Evolutionary conservation across 2,888 invertebrate species (phyloP).

Genomic region (Argyresthia albistria): DNA sequence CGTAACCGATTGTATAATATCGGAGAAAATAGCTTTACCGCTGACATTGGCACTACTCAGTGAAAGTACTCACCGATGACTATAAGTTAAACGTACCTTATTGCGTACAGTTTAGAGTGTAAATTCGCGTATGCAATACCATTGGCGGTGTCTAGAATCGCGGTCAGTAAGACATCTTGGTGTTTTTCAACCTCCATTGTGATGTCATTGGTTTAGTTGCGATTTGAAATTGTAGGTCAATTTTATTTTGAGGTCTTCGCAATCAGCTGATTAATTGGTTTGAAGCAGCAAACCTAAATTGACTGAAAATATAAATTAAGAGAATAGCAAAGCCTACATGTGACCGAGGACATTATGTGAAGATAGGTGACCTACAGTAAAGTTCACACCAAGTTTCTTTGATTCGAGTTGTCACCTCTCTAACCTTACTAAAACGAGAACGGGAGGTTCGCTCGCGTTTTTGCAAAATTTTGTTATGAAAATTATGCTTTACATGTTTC

Average conservation of each 20-base stretch:
- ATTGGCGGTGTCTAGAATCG: background rate
- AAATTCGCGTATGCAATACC: background rate
- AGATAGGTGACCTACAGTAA: no score
- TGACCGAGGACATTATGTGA: no score
- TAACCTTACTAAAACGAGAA: no score
- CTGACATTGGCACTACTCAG: conserved; percentile 65
- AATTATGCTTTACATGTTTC: no score
- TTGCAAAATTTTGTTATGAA: no score
- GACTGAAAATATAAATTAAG: no score
- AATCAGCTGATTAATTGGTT: no score
- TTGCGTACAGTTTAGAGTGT: background rate
- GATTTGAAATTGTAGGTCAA: background rate
- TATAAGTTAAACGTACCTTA: background rate
- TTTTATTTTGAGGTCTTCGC: background rate
- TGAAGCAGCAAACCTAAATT: no score
- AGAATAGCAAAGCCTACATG: no score
- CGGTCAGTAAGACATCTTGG: background rate
- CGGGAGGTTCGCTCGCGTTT: no score
- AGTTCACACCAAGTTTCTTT: no score
- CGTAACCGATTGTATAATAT: conserved; percentile 40
- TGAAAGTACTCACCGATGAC: conserved; percentile 35
- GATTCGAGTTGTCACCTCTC: no score
- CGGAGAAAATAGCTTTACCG: conserved; percentile 39
- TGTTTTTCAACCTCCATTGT: background rate
- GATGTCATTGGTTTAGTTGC: background rate